Base-by-base conservation (phyloP, 2,888 invertebrate genomes). In the Timema cristinae region DNA sequence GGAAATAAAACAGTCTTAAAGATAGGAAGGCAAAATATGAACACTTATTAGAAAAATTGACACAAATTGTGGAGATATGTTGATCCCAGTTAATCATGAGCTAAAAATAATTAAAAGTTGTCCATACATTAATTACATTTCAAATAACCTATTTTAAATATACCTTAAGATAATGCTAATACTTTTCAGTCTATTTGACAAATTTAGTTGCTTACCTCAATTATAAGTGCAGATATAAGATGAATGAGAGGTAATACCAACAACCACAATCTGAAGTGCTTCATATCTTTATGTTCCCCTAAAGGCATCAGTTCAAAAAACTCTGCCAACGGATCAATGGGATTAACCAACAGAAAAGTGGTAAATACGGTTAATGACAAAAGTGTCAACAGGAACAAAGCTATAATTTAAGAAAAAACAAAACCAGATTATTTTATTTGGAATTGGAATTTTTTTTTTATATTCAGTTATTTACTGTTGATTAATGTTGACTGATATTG, bases 171-270 rank as follows among this genome's bases (percentile, higher is more conserved):
- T 13, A n/a, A 15, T 68, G 50, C 7, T n/a, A 15, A 68, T 68
- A 49, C 1, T 15, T 47, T 10, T 69, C 8, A n/a, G 6, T 52
- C 9, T 51, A 73, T 47, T 54, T 52, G 54, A 32, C n/a, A 49
- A 52, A 50, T 11, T 47, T 56, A 47, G n/a, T 49, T 50, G 67
- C 78, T 82, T 80, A 90, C 90, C 86, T 91, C 90, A 73, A 90
- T 85, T 70, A 85, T 83, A 54, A 87, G 81, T 61, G 90, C 86
- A 16, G 87, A 73, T 52, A 88, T 71, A 54, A 89, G 81, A 81
- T 91, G 89, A 48, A 85, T 78, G 5, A 85, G 75, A 0, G 90
- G 90, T 77, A 90, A 84, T 13, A 85, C 77, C 71, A 90, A 78
- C 73, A 90, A 79, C 67, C 84, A 84, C 50, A 87, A 80, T 51